A percentile compares a stretch with the other conserved stretches of the same genome.
Evolutionary conservation across 2,888 invertebrate species (phyloP).

Genomic region (Epistrophe eligans): DNA sequence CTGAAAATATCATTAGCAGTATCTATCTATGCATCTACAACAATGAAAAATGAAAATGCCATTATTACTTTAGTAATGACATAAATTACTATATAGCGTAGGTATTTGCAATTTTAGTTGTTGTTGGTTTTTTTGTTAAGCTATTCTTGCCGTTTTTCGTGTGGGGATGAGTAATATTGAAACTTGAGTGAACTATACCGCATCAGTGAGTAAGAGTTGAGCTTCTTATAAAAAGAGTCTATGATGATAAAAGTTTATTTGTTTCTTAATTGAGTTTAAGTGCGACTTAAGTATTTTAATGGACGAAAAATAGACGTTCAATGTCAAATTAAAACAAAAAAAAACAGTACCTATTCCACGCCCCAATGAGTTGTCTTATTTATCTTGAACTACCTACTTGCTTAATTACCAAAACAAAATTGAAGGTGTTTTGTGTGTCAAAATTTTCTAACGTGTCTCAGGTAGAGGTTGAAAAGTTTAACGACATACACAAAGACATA

Average conservation of each 20-base stretch:
- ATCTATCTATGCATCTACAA: slow-evolving; percentile 31
- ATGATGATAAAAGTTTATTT: slow-evolving; percentile 44
- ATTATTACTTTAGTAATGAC: slow-evolving; percentile 36
- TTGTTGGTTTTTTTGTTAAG: neutral
- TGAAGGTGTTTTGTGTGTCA: slow-evolving; percentile 7
- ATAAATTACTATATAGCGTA: slow-evolving; percentile 12
- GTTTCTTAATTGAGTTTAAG: slow-evolving; percentile 52
- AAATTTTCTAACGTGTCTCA: neutral
- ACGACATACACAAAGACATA: neutral
- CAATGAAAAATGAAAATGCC: slow-evolving; percentile 34
- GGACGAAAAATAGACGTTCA: slow-evolving; percentile 7
- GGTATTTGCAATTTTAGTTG: slow-evolving; percentile 26
- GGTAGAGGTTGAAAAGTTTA: neutral
- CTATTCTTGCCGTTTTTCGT: neutral
- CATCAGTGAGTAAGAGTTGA: slow-evolving; percentile 40
- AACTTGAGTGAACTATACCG: slow-evolving; percentile 8
- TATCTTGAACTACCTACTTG: slow-evolving; percentile 25
- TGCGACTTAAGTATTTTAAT: slow-evolving; percentile 11
- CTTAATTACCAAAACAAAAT: slow-evolving; percentile 50
- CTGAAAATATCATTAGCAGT: slow-evolving; percentile 55
- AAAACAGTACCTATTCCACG: neutral
- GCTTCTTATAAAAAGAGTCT: slow-evolving; percentile 9
- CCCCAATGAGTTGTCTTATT: slow-evolving; percentile 35
- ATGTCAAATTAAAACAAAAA: slow-evolving; percentile 9
- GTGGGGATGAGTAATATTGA: slow-evolving; percentile 21